Evolutionary conservation across 2,113 vertebrate genomes (phyloP), one percentile per base, ranked within the genome.

Genomic region (Colaptes auratus): DNA sequence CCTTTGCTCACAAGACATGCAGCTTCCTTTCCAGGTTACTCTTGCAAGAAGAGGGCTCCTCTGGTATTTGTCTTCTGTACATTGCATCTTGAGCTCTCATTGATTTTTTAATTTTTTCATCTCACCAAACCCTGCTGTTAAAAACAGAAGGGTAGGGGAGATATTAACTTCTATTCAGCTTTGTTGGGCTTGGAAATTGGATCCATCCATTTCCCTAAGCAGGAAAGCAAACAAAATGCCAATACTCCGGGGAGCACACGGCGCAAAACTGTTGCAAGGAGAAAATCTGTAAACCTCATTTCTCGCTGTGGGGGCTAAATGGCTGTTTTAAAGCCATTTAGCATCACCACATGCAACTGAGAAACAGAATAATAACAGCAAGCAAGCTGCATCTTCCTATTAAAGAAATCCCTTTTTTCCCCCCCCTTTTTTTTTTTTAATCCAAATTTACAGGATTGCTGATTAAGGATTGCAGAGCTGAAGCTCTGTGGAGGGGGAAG

Each of bases 271-370:
- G 19, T n/a, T 82, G 78, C 33, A 76, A 50, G 5, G 8, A 93
- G 82, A 91, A 96, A 91, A 96, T 96, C 10, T 97, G 71, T 96
- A 97, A 97, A 90, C 59, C 81, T 46, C 7, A 86, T 85, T 89
- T 93, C 75, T 90, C 96, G 92, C 96, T 71, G 94, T 90, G 82
- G 87, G 96, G 94, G 92, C 93, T 95, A 93, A 97, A 95, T 74
- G 82, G 59, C 91, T 95, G 65, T 94, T 97, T n/a, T 96, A 95
- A 96, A 97, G 88, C 55, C 66, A 89, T 92, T 96, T 94, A 96
- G 86, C 60, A 85, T 60, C 75, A 75, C 55, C n/a, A 70, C 28
- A 82, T 21, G 50, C 58, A 93, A 76, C 50, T 71, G 85, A 94
- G 39, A 73, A 73, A 65, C 15, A 53, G 44, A 75, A 92, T 77